These are phyloP conservation scores for Noctilio leporinus DNA, from an alignment of 2,113 vertebrate genomes.

Conservation along the genomic window DNA sequence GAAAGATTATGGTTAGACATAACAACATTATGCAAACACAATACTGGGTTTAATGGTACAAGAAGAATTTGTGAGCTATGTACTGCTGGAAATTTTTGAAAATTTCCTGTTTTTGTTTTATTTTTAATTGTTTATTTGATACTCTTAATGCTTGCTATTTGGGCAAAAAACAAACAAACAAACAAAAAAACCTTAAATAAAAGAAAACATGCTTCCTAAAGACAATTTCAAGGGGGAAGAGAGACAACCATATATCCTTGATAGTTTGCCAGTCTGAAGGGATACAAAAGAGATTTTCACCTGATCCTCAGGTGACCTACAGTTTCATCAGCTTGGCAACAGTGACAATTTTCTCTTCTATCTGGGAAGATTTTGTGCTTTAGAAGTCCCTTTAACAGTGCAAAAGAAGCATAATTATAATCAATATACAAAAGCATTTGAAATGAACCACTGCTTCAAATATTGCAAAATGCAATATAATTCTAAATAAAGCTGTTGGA, in stretches of 20 bases:
- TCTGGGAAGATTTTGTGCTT: neutral
- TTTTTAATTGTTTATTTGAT: neutral
- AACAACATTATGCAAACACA: neutral
- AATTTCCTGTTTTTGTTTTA: neutral
- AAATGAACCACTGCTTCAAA: neutral
- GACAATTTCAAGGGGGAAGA: neutral
- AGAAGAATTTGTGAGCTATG: neutral
- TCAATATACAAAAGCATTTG: neutral
- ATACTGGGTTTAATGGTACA: neutral
- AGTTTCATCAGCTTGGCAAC: neutral
- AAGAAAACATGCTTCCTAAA: neutral
- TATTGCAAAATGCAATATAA: neutral
- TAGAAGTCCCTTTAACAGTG: neutral
- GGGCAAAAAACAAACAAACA: neutral
- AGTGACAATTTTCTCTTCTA: neutral
- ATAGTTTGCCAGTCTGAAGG: neutral
- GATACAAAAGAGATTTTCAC: neutral
- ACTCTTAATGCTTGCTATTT: neutral
- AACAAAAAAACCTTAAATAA: too few relatives aligned
- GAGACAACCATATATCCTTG: neutral
- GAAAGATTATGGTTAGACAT: neutral
- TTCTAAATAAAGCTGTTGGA: slow-evolving; percentile 14
- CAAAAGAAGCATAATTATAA: slow-evolving; percentile 4
- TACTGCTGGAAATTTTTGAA: neutral
- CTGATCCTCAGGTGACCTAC: neutral